Conservation (phyloP, 2,888 invertebrate species). For the Lumbricus terrestris region DNA sequence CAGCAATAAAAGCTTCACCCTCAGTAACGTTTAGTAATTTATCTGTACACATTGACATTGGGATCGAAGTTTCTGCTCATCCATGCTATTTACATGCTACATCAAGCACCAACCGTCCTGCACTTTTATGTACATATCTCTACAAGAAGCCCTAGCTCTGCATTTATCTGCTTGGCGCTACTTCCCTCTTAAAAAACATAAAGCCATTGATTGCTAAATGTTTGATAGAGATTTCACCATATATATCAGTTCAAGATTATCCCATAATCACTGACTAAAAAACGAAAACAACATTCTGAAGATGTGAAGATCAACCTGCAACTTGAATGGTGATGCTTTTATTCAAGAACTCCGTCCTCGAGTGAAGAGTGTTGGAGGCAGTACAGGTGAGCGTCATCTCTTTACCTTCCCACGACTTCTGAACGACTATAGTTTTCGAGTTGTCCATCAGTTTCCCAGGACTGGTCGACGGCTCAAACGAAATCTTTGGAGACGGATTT, state of each 20-base stretch:
- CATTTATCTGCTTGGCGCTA: neutral
- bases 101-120: neutral
- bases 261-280: neutral
- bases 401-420: conserved; percentile 22
- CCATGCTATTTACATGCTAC: neutral
- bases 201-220: neutral
- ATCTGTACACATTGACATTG: neutral
- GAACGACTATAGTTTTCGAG: conserved; percentile 12
- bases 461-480: conserved; percentile 13
- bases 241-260: neutral
- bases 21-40: neutral
- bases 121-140: neutral
- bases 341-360: neutral
- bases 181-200: neutral
- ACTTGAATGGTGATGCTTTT: conserved; percentile 3
- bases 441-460: neutral
- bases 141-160: neutral
- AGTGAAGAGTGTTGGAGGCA: conserved; percentile 16
- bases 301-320: neutral
- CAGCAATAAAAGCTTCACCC: neutral
- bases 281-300: neutral
- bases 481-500: conserved; percentile 21
- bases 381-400: conserved; percentile 11
- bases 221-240: neutral
- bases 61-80: neutral